Conservation (phyloP, 2,797 vertebrate species). For the Rhynchotus rufescens region DNA sequence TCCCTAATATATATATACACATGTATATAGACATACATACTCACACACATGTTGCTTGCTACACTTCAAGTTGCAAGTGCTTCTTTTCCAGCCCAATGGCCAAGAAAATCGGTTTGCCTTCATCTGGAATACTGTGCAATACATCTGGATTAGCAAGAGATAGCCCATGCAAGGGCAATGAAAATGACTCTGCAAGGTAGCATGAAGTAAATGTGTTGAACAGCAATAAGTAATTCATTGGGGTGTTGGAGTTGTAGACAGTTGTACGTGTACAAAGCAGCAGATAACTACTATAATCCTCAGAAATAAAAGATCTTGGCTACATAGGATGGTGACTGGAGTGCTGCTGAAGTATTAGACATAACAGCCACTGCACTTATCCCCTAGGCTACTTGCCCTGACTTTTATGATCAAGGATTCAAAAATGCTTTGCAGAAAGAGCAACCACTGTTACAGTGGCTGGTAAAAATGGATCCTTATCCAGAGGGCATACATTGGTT, state of each 20-base stretch:
- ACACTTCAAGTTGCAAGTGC: too few relatives aligned
- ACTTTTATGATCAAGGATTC: not conserved
- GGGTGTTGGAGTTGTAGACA: not conserved
- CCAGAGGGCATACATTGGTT: not conserved
- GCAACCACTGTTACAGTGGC: not conserved
- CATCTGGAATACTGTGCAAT: not conserved
- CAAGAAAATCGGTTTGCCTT: not conserved
- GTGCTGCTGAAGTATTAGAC: not conserved
- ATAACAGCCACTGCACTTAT: not conserved
- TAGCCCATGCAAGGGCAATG: not conserved
- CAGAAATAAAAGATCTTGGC: not conserved
- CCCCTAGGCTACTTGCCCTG: not conserved
- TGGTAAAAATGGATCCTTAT: not conserved
- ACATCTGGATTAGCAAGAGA: not conserved
- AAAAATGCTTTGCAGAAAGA: not conserved
- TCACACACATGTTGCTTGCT: too few relatives aligned
- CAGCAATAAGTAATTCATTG: not conserved
- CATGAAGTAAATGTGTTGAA: accelerated
- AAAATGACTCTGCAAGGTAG: not conserved
- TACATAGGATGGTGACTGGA: not conserved
- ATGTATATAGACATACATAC: too few relatives aligned
- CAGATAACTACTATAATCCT: not conserved
- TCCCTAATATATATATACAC: too few relatives aligned
- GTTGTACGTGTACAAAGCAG: not conserved
- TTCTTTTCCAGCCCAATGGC: too few relatives aligned